Conservation (phyloP, 2,888 invertebrate species). For the Cheilosia urbana region DNA sequence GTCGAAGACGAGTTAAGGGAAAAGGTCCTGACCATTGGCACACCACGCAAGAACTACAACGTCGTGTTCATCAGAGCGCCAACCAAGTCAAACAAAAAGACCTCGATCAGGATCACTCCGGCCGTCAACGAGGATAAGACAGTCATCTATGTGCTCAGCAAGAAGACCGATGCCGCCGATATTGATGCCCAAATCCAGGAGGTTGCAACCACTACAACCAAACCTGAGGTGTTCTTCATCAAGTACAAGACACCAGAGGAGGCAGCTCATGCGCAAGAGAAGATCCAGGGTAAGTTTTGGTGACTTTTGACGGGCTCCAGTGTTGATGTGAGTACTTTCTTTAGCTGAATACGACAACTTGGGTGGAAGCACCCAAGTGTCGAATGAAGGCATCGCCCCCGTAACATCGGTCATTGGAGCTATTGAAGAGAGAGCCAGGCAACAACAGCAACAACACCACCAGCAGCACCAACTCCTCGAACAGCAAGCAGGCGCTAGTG, state of each 20-base stretch:
- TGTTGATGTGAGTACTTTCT: neutral
- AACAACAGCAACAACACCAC: constrained; percentile 51
- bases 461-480: constrained; percentile 41
- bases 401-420: constrained; percentile 67
- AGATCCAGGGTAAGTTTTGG: constrained; percentile 80
- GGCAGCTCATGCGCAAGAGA: constrained; percentile 82
- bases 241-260: constrained; percentile 84
- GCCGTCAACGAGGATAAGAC: constrained; percentile 83
- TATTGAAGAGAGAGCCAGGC: constrained; percentile 49
- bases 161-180: constrained; percentile 81
- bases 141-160: constrained; percentile 83
- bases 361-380: constrained; percentile 67
- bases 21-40: constrained; percentile 81
- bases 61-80: constrained; percentile 83
- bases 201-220: constrained; percentile 80
- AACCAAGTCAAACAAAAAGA: constrained; percentile 79
- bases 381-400: constrained; percentile 65
- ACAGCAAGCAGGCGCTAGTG: constrained; percentile 31
- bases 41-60: constrained; percentile 83
- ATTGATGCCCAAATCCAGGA: constrained; percentile 82
- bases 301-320: neutral
- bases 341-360: constrained; percentile 66
- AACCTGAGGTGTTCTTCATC: constrained; percentile 84
- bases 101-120: constrained; percentile 81
- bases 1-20: constrained; percentile 80